Conservation (phyloP, 2,888 invertebrate genomes). For the Noctua comes region DNA sequence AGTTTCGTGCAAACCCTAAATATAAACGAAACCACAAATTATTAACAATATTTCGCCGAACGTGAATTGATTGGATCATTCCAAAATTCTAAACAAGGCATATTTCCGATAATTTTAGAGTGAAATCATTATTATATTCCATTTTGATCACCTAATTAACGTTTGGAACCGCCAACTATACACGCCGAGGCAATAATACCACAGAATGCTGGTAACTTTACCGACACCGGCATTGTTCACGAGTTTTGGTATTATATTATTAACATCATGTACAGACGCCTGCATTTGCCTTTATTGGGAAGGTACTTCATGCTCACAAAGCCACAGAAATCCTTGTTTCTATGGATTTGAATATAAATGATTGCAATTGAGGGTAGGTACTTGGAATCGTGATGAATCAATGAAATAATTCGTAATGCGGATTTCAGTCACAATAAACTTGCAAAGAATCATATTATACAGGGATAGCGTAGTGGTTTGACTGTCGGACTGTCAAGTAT, state of each 20-base stretch:
- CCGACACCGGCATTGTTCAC: constrained; percentile 9
- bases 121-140: constrained; percentile 10
- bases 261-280: constrained; percentile 5
- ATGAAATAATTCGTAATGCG: neutral
- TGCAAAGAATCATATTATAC: too few species aligned
- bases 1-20: neutral
- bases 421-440: neutral
- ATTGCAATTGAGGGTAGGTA: neutral
- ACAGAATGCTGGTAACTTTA: constrained; percentile 17
- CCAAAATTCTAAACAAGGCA: neutral
- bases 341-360: neutral
- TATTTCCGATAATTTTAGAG: constrained; percentile 10
- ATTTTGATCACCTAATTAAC: constrained; percentile 31
- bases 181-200: constrained; percentile 18
- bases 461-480: too few species aligned
- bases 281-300: constrained; percentile 7
- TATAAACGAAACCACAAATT: constrained; percentile 11
- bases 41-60: constrained; percentile 4
- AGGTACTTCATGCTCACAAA: neutral
- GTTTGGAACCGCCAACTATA: constrained; percentile 6
- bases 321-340: neutral
- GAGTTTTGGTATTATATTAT: neutral
- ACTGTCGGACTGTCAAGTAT: too few species aligned
- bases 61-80: neutral
- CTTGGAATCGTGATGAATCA: neutral